Evolutionary conservation across 2,888 invertebrate species (phyloP), one percentile per base, ranked within the genome.

Genomic region (Eumacrocentrus americanus): DNA sequence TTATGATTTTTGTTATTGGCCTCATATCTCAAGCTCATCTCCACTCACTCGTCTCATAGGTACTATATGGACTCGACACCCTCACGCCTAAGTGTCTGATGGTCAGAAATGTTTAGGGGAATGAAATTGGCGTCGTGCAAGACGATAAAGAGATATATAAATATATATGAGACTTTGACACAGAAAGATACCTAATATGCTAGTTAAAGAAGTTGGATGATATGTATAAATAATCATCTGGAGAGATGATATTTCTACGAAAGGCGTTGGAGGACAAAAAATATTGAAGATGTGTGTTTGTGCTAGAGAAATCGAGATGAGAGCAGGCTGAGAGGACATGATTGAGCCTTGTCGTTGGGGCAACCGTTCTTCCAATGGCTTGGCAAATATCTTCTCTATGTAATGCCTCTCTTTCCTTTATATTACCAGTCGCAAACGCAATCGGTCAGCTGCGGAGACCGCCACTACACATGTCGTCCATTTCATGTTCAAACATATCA

Each of bases 1-100:
- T 80, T 80, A 80, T 80, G 80, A 80, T 80, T 80, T 80, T 80
- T 80, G 75, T 79, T 80, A 80, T 80, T 79, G 80, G 76, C 67
- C 69, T 77, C 76, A 69, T 78, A 78, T 79, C 74, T 74, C 58
- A 14, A 47, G 47, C 38, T 18, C 53, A 37, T 50, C 60, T 61
- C 53, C 47, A 38, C 37, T 48, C n/a, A 37, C 16, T 40, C 42
- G 53, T 42, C 61, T 63, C 29, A 29, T 29, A 4, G 9, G 29
- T 29, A 9, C 29, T 29, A 4, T 29, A 29, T 29, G 9, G 29
- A 29, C 55, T 42, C 48, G 44, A 53, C 46, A 22, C 51, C 47
- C 51, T 35, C 47, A 22, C 25, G 47, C 23, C 47, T 54, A 20
- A 23, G 20, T 42, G 11, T 20, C 18, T 16, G 18, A 18, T 42